These are phyloP conservation scores for Drosophila meridionalis DNA, from an alignment of 2,888 invertebrate species.

Conservation along the genomic window DNA sequence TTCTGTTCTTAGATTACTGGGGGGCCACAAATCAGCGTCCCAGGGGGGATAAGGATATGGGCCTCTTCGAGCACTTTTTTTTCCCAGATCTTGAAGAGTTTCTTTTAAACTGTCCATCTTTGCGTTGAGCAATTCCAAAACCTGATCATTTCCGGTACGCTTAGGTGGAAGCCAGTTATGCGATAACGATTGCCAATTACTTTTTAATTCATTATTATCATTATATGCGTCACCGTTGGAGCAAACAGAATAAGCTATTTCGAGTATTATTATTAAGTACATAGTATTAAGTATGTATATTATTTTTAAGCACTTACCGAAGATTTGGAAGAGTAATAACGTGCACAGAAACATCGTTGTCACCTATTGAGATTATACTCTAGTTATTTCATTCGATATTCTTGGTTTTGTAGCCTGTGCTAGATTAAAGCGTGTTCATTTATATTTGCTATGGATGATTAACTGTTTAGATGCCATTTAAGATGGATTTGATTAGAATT, in stretches of 20 bases:
- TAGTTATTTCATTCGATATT: background rate
- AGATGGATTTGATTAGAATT: background rate
- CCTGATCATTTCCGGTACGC: no score
- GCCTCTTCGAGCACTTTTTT: no score
- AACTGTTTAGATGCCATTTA: background rate
- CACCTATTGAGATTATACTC: background rate
- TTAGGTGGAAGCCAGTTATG: no score
- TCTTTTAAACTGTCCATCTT: no score
- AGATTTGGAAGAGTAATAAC: background rate
- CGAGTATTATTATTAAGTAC: background rate
- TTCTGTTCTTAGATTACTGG: no score
- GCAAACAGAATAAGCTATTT: background rate
- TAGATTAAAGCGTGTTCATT: background rate
- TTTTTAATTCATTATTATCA: no score
- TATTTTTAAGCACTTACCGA: slow-evolving; percentile 22
- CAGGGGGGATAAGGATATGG: no score
- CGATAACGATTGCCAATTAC: no score
- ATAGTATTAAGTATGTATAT: background rate
- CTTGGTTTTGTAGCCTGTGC: slow-evolving; percentile 5
- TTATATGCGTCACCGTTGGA: background rate
- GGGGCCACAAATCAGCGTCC: no score
- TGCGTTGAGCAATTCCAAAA: no score
- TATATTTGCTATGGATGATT: background rate
- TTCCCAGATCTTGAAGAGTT: no score
- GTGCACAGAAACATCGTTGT: slow-evolving; percentile 8